Evolutionary conservation across 2,113 vertebrate species (phyloP).

Genomic region (Albula goreensis): DNA sequence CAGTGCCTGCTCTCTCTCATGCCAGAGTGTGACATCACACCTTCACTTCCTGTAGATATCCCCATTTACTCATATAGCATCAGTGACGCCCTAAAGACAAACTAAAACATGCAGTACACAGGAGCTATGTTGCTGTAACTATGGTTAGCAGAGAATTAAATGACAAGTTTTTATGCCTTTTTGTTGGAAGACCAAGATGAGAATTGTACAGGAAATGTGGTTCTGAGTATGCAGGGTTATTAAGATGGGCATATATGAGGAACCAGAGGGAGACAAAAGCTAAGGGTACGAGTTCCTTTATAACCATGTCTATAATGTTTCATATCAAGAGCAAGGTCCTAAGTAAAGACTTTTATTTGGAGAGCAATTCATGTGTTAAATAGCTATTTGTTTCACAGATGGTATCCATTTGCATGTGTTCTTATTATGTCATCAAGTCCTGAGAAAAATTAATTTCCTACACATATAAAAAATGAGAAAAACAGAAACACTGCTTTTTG

Average conservation of each 20-base stretch:
- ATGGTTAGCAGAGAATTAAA: not conserved
- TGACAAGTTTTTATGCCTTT: not conserved
- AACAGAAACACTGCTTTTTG: slow-evolving; percentile 37
- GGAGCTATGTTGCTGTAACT: not conserved
- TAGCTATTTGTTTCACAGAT: slow-evolving; percentile 51
- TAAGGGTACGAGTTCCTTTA: not conserved
- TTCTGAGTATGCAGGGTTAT: no score
- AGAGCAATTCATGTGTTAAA: slow-evolving; percentile 31
- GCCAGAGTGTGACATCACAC: not conserved
- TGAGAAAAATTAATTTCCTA: slow-evolving; percentile 49
- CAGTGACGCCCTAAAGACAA: not conserved
- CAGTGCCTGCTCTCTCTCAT: not conserved
- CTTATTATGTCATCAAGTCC: slow-evolving; percentile 44
- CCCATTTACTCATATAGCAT: not conserved
- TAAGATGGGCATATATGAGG: not conserved
- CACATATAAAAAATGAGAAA: slow-evolving; percentile 43
- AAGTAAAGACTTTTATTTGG: slow-evolving; percentile 14
- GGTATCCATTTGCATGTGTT: slow-evolving; percentile 32
- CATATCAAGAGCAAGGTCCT: slow-evolving; percentile 12
- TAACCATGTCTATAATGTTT: not conserved
- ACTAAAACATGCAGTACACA: not conserved
- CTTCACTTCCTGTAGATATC: no score
- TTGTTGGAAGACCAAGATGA: no score
- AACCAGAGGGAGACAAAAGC: not conserved
- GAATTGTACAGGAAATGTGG: no score